These are phyloP conservation scores for Mastacembelus armatus DNA, from an alignment of 2,797 vertebrate genomes.

Conservation along the genomic window DNA sequence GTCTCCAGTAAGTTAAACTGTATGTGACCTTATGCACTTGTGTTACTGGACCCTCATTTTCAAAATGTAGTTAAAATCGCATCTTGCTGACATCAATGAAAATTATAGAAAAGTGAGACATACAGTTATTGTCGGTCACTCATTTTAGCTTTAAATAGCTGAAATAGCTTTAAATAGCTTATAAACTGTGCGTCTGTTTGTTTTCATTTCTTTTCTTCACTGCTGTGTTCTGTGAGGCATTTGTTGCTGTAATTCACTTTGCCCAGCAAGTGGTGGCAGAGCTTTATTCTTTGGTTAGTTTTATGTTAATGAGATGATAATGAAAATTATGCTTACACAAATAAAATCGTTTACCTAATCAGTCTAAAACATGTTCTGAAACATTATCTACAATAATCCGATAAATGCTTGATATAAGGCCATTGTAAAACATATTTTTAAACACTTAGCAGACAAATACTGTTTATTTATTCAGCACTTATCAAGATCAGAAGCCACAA, in stretches of 20 bases:
- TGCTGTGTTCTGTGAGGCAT: background rate
- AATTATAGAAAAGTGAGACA: background rate
- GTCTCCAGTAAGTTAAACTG: background rate
- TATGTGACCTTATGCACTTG: background rate
- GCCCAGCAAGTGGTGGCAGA: conserved; percentile 49
- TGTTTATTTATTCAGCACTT: too few relatives aligned
- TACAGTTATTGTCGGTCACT: background rate
- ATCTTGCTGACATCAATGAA: background rate
- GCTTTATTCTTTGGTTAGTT: conserved; percentile 6
- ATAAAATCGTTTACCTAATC: background rate
- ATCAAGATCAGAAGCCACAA: too few relatives aligned
- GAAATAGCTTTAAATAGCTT: too few relatives aligned
- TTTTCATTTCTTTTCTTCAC: background rate
- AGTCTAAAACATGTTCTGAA: background rate
- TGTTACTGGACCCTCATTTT: background rate
- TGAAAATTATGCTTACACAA: background rate
- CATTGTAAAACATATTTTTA: background rate
- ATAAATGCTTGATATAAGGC: background rate
- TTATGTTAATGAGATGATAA: too few relatives aligned
- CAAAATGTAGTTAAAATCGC: background rate
- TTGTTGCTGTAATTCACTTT: conserved; percentile 24
- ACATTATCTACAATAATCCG: too few relatives aligned
- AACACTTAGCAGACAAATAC: background rate
- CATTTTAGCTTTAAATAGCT: conserved; percentile 9
- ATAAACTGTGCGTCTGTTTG: too few relatives aligned